Evolutionary conservation across 2,888 invertebrate species (phyloP).

Genomic region (Oscheius myriophilus): DNA sequence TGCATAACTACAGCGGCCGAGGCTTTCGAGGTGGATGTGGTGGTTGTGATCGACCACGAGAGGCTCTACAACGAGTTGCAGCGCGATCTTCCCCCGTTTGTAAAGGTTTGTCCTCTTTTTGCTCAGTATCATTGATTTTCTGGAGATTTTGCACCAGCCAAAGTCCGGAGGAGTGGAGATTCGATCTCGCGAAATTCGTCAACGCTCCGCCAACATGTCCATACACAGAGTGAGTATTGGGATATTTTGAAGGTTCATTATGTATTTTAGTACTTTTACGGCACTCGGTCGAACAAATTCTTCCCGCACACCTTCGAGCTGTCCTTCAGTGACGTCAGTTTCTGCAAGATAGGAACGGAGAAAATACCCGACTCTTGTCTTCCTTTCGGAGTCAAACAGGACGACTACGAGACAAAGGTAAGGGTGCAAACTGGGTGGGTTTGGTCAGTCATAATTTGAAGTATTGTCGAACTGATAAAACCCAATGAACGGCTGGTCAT

Average conservation of each 20-base stretch:
- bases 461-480: no score
- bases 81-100: conserved; percentile 90
- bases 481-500: no score
- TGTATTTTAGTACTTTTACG: conserved; percentile 92
- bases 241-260: conserved; percentile 66
- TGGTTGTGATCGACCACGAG: conserved; percentile 94
- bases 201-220: conserved; percentile 40
- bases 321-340: conserved; percentile 85
- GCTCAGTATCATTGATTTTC: background rate
- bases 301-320: conserved; percentile 77
- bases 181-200: conserved; percentile 46
- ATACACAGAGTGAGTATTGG: conserved; percentile 69
- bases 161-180: conserved; percentile 90
- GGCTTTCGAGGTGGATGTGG: conserved; percentile 93
- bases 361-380: conserved; percentile 93
- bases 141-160: conserved; percentile 83
- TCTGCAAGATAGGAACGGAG: conserved; percentile 75
- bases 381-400: conserved; percentile 92
- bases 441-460: no score
- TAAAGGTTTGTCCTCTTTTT: conserved; percentile 75
- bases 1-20: conserved; percentile 85
- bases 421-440: no score
- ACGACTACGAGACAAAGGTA: conserved; percentile 76
- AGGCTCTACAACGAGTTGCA: conserved; percentile 91
- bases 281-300: conserved; percentile 84